Evolutionary conservation across 2,888 invertebrate genomes (phyloP).

Genomic region (Drosophila testacea): DNA sequence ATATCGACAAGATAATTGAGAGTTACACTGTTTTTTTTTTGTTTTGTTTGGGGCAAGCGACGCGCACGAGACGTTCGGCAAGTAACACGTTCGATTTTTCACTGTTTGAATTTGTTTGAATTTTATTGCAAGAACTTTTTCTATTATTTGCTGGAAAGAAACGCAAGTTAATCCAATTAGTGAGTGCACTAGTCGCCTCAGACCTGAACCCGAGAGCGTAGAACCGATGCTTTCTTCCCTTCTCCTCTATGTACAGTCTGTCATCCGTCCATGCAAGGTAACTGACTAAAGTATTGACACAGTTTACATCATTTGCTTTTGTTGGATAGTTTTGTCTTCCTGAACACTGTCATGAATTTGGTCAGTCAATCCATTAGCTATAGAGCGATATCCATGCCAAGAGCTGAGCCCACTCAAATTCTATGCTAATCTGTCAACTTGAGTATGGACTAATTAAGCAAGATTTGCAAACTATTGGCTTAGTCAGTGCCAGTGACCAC

Average conservation of each 20-base stretch:
- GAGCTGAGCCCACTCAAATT: conserved; percentile 48
- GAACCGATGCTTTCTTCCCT: conserved; percentile 1
- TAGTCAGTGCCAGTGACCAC: conserved; percentile 42
- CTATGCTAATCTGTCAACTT: conserved; percentile 72
- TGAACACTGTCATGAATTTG: conserved; percentile 40
- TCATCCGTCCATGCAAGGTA: conserved; percentile 46
- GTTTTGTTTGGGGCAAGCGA: conserved; percentile 11
- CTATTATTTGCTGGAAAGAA: conserved; percentile 61
- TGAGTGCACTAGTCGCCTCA: conserved; percentile 38
- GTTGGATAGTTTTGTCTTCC: conserved; percentile 54
- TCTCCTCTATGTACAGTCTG: neutral
- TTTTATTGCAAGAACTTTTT: conserved; percentile 71
- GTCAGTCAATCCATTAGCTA: neutral
- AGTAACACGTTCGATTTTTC: conserved; percentile 73
- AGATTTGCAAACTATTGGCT: conserved; percentile 72
- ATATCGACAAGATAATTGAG: no score
- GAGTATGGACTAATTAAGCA: conserved; percentile 66
- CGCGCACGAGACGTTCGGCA: conserved; percentile 61
- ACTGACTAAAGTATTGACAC: conserved; percentile 72
- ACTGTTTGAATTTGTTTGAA: conserved; percentile 68
- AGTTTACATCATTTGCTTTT: conserved; percentile 54
- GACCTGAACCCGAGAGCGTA: conserved; percentile 30
- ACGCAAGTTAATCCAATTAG: conserved; percentile 77
- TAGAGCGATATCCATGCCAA: conserved; percentile 24
- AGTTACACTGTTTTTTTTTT: conserved; percentile 6